A percentile compares a stretch with the other conserved stretches of the same genome.
Evolutionary conservation across 2,888 invertebrate species (phyloP).

Genomic region (Heteropelma amictum): DNA sequence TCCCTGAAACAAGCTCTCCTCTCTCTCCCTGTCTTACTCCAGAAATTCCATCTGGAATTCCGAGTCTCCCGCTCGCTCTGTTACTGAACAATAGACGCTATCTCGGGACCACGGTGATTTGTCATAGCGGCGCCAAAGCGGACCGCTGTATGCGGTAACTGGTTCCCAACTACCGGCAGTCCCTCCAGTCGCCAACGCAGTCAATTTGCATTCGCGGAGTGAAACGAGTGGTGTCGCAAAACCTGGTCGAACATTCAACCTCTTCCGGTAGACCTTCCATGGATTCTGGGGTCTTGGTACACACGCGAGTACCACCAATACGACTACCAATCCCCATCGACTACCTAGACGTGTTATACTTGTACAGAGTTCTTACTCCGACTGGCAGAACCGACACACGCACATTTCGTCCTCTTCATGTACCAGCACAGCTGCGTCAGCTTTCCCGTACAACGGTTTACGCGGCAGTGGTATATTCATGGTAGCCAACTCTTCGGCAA

Average conservation of each 20-base stretch:
- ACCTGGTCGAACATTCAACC: constrained; percentile 23
- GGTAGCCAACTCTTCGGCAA: constrained; percentile 26
- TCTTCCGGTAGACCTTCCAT: constrained; percentile 23
- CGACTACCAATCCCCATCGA: no score
- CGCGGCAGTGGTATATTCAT: background rate
- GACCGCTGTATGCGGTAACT: constrained; percentile 22
- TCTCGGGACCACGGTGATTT: constrained; percentile 28
- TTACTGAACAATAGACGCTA: constrained; percentile 40
- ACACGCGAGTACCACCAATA: no score
- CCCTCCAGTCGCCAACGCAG: constrained; percentile 6
- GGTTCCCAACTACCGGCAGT: background rate
- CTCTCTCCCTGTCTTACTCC: no score
- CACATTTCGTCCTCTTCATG: constrained; percentile 31
- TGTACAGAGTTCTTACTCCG: background rate
- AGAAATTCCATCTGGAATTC: no score
- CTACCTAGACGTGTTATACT: constrained; percentile 19
- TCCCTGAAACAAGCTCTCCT: no score
- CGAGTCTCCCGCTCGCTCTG: background rate
- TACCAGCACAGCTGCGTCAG: background rate
- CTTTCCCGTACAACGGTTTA: no score
- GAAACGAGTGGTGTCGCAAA: background rate
- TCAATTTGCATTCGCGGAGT: constrained; percentile 37
- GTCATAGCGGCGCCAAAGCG: constrained; percentile 45
- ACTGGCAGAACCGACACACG: constrained; percentile 38
- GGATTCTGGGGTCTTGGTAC: constrained; percentile 32